These are phyloP conservation scores for Scaeva pyrastri DNA, from an alignment of 2,888 invertebrate genomes.

Conservation along the genomic window DNA sequence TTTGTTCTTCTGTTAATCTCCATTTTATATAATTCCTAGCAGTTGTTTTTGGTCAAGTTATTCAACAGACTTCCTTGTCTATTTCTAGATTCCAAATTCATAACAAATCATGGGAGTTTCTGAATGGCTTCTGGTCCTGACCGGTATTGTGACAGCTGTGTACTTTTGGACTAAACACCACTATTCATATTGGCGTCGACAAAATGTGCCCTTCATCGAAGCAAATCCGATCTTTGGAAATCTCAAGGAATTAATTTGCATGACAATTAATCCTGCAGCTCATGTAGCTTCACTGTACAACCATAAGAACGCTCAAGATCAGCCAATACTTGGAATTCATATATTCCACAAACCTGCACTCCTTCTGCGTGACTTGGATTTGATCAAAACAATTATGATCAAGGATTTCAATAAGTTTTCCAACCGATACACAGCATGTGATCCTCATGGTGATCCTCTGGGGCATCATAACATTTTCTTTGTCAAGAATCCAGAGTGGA, in stretches of 20 bases:
- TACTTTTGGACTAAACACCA: conserved; percentile 82
- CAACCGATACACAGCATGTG: conserved; percentile 79
- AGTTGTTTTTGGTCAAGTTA: too few relatives aligned
- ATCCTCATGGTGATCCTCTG: conserved; percentile 81
- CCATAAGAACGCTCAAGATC: conserved; percentile 77
- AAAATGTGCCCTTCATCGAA: conserved; percentile 81
- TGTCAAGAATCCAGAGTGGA: conserved; percentile 84
- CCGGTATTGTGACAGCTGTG: conserved; percentile 71
- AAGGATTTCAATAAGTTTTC: conserved; percentile 84
- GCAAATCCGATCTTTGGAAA: conserved; percentile 84
- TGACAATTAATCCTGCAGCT: conserved; percentile 58
- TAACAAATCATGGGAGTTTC: background rate
- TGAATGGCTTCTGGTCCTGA: conserved; percentile 54
- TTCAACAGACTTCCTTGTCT: too few relatives aligned
- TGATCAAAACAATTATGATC: conserved; percentile 84
- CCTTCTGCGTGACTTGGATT: conserved; percentile 83
- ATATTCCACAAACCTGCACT: conserved; percentile 84
- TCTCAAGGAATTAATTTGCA: conserved; percentile 79
- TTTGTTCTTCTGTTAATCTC: too few relatives aligned
- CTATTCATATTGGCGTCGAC: conserved; percentile 81
- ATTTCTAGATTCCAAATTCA: too few relatives aligned
- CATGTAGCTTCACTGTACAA: conserved; percentile 78
- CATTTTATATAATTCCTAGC: too few relatives aligned
- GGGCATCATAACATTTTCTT: conserved; percentile 84
- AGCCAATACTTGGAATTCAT: conserved; percentile 82